Evolutionary conservation across 2,113 vertebrate species (phyloP).

Genomic region (Entosphenus tridentatus): DNA sequence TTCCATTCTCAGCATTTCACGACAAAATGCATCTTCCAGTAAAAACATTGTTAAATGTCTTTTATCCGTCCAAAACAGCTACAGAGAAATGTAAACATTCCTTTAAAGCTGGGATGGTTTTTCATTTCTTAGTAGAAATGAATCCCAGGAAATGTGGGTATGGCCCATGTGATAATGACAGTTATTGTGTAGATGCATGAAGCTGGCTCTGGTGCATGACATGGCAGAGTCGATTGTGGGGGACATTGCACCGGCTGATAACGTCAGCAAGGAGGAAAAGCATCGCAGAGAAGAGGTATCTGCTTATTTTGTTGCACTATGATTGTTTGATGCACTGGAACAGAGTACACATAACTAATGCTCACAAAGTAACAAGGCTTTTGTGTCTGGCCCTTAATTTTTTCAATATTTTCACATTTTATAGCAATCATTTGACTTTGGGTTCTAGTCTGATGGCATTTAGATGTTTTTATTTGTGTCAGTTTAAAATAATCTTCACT

Average conservation of each 20-base stretch:
- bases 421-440: no score
- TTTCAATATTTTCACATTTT: no score
- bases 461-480: no score
- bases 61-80: not conserved
- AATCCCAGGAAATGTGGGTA: no score
- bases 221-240: slow-evolving; percentile 96
- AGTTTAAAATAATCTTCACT: no score
- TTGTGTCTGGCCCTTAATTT: no score
- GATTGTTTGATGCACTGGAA: no score
- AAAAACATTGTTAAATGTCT: not conserved
- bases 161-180: no score
- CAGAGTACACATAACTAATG: no score
- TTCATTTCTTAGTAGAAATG: slow-evolving; percentile 12
- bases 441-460: no score
- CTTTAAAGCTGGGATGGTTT: slow-evolving; percentile 4
- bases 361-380: no score
- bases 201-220: slow-evolving; percentile 74
- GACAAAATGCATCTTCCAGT: not conserved
- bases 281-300: slow-evolving; percentile 55
- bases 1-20: not conserved
- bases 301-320: no score
- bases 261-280: slow-evolving; percentile 75
- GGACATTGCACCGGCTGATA: slow-evolving; percentile 87
- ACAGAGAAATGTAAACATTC: not conserved
- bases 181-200: slow-evolving; percentile 39